A percentile compares a stretch with the other conserved stretches of the same genome.
Conservation (phyloP, 2,113 vertebrate species). For the Canis aureus region DNA sequence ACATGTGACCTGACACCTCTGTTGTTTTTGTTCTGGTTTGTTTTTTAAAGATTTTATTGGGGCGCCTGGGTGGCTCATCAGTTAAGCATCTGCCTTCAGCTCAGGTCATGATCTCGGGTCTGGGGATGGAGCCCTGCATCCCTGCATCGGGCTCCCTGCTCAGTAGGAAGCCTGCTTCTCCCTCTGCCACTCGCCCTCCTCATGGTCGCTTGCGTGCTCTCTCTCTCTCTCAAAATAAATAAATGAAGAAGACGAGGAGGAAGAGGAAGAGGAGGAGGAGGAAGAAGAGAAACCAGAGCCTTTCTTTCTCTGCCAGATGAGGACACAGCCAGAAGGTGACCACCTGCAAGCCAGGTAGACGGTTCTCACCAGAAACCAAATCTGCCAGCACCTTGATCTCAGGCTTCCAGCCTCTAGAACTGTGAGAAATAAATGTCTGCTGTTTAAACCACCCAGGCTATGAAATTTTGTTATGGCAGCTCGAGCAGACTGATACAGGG, state of each 20-base stretch:
- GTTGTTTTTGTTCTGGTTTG: neutral
- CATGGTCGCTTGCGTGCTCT: too few species aligned
- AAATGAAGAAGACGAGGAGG: too few species aligned
- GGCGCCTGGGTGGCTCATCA: too few species aligned
- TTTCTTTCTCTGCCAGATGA: neutral
- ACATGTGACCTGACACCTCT: neutral
- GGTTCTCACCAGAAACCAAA: neutral
- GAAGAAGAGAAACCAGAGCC: neutral
- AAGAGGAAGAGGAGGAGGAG: neutral
- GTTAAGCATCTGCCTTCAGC: too few species aligned
- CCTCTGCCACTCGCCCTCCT: too few species aligned
- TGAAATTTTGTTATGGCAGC: neutral
- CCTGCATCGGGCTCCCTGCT: too few species aligned
- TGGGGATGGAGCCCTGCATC: too few species aligned
- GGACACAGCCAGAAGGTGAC: neutral
- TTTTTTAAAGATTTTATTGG: too few species aligned
- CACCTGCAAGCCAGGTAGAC: neutral
- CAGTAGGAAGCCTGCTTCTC: too few species aligned
- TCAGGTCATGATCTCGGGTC: too few species aligned
- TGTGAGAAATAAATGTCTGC: neutral
- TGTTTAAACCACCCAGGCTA: neutral
- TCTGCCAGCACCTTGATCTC: neutral
- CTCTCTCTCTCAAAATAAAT: too few species aligned
- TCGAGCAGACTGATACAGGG: neutral
- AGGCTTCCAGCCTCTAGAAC: neutral